phyloP scores from a whole-genome alignment of 1,140 invertebrate genomes.

The Anadara kagoshimensis region DNA sequence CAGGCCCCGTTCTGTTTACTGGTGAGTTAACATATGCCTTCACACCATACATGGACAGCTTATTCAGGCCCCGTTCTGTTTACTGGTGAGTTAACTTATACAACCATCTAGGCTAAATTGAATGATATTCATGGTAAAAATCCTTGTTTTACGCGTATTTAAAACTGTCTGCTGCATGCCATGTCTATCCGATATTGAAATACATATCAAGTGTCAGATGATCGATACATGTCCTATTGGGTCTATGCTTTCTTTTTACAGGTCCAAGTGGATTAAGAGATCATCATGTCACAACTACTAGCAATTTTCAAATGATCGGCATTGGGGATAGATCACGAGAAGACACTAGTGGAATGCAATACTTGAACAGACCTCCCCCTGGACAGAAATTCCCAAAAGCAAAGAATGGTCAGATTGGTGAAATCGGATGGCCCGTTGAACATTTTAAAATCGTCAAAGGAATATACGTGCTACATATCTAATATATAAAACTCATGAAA shows the following conservation, averaged over 20 bases:
- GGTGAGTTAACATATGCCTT: too few relatives aligned
- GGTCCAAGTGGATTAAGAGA: conserved; percentile 49
- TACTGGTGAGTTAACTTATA: conserved; percentile 5
- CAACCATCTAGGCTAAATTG: not conserved
- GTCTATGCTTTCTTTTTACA: conserved; percentile 12
- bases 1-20: too few relatives aligned
- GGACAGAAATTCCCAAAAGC: conserved; percentile 47
- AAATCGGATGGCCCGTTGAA: conserved; percentile 55
- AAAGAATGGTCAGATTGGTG: conserved; percentile 51
- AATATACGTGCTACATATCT: conserved; percentile 22
- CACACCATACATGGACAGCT: conserved; percentile 20
- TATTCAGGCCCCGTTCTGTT: conserved; percentile 22
- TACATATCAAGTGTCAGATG: not conserved
- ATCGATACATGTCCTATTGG: not conserved
- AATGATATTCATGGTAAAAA: not conserved
- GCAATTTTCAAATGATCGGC: conserved; percentile 44
- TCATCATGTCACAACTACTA: conserved; percentile 25
- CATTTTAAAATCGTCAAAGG: conserved; percentile 53
- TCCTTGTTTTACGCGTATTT: not conserved
- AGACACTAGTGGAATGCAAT: conserved; percentile 48
- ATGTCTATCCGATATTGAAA: not conserved
- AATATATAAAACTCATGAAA: too few relatives aligned
- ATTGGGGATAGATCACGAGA: conserved; percentile 46
- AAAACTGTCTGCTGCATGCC: not conserved
- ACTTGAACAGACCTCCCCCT: conserved; percentile 46